Conservation (phyloP, 2,113 vertebrate genomes). For the Tragelaphus scriptus region DNA sequence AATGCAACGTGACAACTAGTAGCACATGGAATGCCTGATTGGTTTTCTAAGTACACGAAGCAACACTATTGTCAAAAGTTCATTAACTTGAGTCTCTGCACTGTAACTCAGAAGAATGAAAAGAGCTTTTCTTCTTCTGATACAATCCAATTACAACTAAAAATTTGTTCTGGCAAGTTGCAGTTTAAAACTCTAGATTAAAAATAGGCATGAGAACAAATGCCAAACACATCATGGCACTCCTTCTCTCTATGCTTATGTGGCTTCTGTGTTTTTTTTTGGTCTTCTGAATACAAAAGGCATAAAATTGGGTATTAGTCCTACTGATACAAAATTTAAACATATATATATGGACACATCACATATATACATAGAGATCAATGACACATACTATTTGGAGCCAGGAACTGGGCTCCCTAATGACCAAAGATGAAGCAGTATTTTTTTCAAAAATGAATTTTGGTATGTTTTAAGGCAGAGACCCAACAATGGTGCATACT, state of each 20-base stretch:
- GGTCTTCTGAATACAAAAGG: slow-evolving; percentile 50
- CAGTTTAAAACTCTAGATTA: slow-evolving; percentile 49
- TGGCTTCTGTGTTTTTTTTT: neutral
- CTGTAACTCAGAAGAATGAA: slow-evolving; percentile 53
- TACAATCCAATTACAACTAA: slow-evolving; percentile 42
- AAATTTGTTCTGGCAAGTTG: slow-evolving; percentile 52
- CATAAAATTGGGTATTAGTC: slow-evolving; percentile 37
- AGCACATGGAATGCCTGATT: slow-evolving; percentile 68
- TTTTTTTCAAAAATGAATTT: slow-evolving; percentile 28
- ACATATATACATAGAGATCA: slow-evolving; percentile 58
- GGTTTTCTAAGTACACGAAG: slow-evolving; percentile 70
- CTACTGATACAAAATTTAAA: slow-evolving; percentile 58
- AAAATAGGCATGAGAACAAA: slow-evolving; percentile 6
- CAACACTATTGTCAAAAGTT: slow-evolving; percentile 58
- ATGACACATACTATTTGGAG: slow-evolving; percentile 46
- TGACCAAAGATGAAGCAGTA: slow-evolving; percentile 42
- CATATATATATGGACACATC: slow-evolving; percentile 48
- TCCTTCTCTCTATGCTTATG: neutral
- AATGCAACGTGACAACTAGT: slow-evolving; percentile 70
- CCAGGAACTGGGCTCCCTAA: slow-evolving; percentile 58
- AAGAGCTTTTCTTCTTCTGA: slow-evolving; percentile 32
- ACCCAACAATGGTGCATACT: slow-evolving; percentile 63
- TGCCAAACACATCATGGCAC: slow-evolving; percentile 23
- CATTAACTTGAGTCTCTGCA: slow-evolving; percentile 71
- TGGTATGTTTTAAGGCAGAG: slow-evolving; percentile 71